Evolutionary conservation across 2,113 vertebrate species (phyloP).

Genomic region (Ammodytes dubius): DNA sequence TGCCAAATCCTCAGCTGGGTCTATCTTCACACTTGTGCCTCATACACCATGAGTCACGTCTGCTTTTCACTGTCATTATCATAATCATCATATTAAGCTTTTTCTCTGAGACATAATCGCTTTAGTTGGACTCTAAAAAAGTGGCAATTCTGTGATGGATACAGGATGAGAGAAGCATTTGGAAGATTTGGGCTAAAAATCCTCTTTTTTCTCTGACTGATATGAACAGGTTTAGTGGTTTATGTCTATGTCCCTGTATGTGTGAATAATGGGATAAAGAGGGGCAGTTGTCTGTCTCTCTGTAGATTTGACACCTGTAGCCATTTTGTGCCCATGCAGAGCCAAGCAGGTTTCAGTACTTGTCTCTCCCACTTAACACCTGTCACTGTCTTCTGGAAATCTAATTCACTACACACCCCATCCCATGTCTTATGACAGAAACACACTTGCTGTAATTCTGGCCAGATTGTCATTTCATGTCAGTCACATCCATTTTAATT

Average conservation of each 20-base stretch:
- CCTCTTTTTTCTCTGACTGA: constrained; percentile 33
- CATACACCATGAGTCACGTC: constrained; percentile 42
- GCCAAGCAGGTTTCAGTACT: constrained; percentile 1
- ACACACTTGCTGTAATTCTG: constrained; percentile 44
- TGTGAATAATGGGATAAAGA: constrained; percentile 47
- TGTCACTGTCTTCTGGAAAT: constrained; percentile 42
- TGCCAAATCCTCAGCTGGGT: constrained; percentile 11
- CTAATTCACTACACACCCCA: constrained; percentile 36
- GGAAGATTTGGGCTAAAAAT: constrained; percentile 40
- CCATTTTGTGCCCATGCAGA: constrained; percentile 40
- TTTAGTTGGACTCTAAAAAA: constrained; percentile 67
- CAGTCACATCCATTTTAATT: constrained; percentile 46
- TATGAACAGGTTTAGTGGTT: constrained; percentile 39
- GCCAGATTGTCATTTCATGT: constrained; percentile 14
- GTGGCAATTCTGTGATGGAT: constrained; percentile 29
- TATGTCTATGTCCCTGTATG: constrained; percentile 36
- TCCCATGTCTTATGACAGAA: constrained; percentile 31
- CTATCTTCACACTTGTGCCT: constrained; percentile 63
- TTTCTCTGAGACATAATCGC: constrained; percentile 58
- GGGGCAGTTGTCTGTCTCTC: constrained; percentile 46
- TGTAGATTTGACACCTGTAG: constrained; percentile 35
- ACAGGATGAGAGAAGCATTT: constrained; percentile 24
- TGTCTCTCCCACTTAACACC: constrained; percentile 21
- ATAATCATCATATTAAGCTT: constrained; percentile 61
- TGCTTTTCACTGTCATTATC: constrained; percentile 56